Evolutionary conservation across 2,113 vertebrate genomes (phyloP).

Genomic region (Morone chrysops): DNA sequence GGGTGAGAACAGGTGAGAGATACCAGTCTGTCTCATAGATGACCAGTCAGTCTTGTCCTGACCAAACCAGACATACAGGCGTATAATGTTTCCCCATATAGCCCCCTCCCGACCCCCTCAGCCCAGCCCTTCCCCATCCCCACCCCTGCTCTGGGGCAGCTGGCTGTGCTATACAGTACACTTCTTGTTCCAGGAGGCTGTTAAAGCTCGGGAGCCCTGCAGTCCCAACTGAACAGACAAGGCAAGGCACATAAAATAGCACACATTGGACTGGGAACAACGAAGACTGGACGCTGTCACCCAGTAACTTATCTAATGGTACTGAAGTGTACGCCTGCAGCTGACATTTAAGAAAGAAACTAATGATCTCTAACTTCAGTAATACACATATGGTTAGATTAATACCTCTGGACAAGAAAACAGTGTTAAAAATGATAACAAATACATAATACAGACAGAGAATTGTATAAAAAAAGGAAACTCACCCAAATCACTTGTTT

Average conservation of each 20-base stretch:
- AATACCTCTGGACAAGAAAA: background rate
- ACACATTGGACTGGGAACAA: conserved; percentile 14
- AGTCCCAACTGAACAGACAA: conserved; percentile 32
- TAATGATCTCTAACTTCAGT: no score
- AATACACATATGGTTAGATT: background rate
- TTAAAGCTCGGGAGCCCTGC: conserved; percentile 29
- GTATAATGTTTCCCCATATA: conserved; percentile 70
- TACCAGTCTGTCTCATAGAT: conserved; percentile 55
- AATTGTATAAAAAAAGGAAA: no score
- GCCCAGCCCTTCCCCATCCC: conserved; percentile 30
- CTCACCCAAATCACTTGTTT: no score
- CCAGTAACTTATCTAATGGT: background rate
- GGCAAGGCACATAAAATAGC: background rate
- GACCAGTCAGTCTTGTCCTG: conserved; percentile 49
- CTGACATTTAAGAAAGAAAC: background rate
- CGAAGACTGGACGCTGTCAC: background rate
- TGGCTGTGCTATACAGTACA: conserved; percentile 47
- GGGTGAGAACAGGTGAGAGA: conserved; percentile 70
- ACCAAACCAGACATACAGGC: conserved; percentile 65
- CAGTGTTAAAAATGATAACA: no score
- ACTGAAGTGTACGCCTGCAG: background rate
- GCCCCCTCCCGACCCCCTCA: background rate
- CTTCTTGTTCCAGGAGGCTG: conserved; percentile 53
- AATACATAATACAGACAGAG: no score
- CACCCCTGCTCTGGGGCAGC: conserved; percentile 33